These are phyloP conservation scores for Cyphotilapia sp. DNA, from an alignment of 2,113 vertebrate genomes.

Conservation along the genomic window DNA sequence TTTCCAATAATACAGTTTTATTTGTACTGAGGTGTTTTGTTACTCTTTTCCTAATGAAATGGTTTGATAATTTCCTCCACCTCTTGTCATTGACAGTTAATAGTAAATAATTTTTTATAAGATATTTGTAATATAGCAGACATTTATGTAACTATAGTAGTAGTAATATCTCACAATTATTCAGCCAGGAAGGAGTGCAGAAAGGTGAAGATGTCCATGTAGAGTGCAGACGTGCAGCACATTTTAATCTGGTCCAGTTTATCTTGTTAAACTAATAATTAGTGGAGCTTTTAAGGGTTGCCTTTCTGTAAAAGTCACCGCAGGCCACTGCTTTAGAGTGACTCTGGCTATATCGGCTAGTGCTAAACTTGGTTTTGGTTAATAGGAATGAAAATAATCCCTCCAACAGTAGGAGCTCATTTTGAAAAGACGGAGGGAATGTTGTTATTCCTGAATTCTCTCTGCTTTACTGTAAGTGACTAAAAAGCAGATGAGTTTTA, in stretches of 20 bases:
- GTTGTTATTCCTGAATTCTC: neutral
- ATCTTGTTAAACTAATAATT: neutral
- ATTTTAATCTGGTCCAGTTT: neutral
- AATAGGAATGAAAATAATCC: neutral
- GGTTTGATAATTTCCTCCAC: neutral
- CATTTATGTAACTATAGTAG: neutral
- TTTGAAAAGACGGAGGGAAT: neutral
- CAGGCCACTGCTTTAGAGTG: neutral
- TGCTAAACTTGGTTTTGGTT: neutral
- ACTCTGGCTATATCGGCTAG: neutral
- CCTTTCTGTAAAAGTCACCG: accelerated
- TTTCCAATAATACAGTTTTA: neutral
- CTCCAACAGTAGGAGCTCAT: neutral
- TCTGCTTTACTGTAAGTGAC: neutral
- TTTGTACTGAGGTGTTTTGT: neutral
- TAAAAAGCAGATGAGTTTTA: neutral
- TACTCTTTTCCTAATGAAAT: neutral
- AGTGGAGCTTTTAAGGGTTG: neutral
- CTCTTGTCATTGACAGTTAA: neutral
- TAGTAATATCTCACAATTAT: neutral
- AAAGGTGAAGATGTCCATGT: neutral
- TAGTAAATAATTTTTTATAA: neutral
- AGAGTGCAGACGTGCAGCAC: neutral
- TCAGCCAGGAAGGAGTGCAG: neutral
- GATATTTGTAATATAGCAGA: neutral